Base-by-base conservation (phyloP, 2,888 invertebrate genomes). In the Eupithecia subfuscata region DNA sequence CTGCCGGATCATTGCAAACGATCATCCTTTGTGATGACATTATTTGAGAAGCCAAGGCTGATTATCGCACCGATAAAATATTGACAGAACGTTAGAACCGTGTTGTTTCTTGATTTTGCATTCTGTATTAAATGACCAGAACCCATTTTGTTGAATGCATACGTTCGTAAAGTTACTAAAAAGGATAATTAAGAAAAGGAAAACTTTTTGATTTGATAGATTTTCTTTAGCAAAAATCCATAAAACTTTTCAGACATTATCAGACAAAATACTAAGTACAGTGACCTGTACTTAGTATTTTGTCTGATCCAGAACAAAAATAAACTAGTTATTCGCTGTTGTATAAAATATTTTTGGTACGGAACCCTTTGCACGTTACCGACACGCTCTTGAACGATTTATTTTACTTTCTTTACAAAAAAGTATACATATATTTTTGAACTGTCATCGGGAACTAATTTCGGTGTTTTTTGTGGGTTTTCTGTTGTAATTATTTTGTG, bases 391-490 rank as follows among this genome's bases (percentile, higher is more conserved):
- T 90, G 43, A 16, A 40, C 40, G 14, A 69, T 30, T 68, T 90
- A 68, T 68, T 68, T 68, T 68, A 85, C 81, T 82, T 82, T 83
- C 81, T 84, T 83, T 75, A 83, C 83, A 81, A 86, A 90, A 92
- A 92, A 92, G 89, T 87, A 87, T 89, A 91, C 89, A 90, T 90
- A 92, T 92, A 93, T 93, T 94, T 94, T 93, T 94, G 89, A 90
- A 92, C 92, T 95, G 94, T 95, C 94, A 95, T 95, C 94, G 94
- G 91, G 94, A 95, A 94, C 94, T 95, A 94, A 95, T 95, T 94
- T 94, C 89, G 90, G 84, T 84, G 90, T 90, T 94, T 92, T 93
- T 93, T 93, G 90, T 93, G 87, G 89, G 92, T 91, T 92, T 91
- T 90, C 88, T 90, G 88, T 88, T 90, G 88, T 91, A 90, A 90